Base-by-base conservation (phyloP, 2,888 invertebrate species). In the Athalia cordata region DNA sequence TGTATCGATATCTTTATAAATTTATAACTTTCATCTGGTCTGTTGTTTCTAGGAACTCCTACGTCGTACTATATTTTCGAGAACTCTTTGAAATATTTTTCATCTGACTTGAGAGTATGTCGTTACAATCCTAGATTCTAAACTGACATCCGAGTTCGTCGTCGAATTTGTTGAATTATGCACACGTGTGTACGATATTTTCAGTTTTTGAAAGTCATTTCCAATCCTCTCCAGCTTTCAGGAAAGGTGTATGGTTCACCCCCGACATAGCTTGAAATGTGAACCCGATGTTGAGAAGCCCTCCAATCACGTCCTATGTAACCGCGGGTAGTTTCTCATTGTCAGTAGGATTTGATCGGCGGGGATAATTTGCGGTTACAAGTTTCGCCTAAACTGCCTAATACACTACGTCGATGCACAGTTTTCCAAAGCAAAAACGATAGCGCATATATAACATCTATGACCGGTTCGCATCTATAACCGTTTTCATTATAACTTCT, bases 1-100 rank as follows among this genome's bases (percentile, higher is more conserved):
- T 13, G 7, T n/a, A 64, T 76, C 76, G 76, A 76, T 29, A 76
- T 66, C 29, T 72, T 62, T 45, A 72, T 70, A 15, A 29, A 49
- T 77, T 13, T 50, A 61, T 61, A 72, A 77, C 72, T 61, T 66
- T 13, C 59, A 2, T 13, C 11, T 55, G 7, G n/a, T 15, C 49
- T 13, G 47, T 49, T 13, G 4, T 7, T 65, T n/a, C 49, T 8
- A 13, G 8, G 13, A 13, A 65, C n/a, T 4, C 49, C 7, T 3
- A 49, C 45, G 1, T 47, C 13, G 43, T 11, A 7, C 64, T 3
- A 9, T 62, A 62, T 43, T 64, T 64, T 9, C 9, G 13, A 3
- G n/a, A 65, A 5, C 3, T 65, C n/a, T 29, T 29, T 3, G 11
- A 47, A 47, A 47, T 65, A 13, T 49, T 13, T 13, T 45, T 15